Evolutionary conservation across 2,797 vertebrate species (phyloP).

Genomic region (Scolopax rusticola): DNA sequence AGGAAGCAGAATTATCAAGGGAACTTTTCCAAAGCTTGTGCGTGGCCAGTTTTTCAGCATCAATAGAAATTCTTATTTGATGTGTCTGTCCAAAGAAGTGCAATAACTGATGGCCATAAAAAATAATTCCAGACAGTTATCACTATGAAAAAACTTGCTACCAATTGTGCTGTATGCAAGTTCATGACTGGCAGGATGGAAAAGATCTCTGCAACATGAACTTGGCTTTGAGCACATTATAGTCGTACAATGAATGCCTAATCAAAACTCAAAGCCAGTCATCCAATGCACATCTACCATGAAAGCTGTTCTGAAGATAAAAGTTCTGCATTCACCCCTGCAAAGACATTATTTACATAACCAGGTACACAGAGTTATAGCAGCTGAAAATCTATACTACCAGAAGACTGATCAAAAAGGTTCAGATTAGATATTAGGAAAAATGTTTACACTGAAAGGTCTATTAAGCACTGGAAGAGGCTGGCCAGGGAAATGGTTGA

Average conservation of each 20-base stretch:
- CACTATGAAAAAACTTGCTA: not conserved
- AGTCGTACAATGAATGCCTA: not conserved
- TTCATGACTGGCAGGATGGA: not conserved
- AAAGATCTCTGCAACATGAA: not conserved
- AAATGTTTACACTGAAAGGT: no score
- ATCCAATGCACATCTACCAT: not conserved
- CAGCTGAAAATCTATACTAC: not conserved
- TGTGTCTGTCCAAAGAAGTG: not conserved
- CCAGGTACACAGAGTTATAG: rapidly evolving
- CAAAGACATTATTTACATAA: not conserved
- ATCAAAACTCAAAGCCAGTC: not conserved
- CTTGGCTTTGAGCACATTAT: not conserved
- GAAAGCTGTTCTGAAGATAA: not conserved
- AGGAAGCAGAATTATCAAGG: not conserved
- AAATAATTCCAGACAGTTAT: not conserved
- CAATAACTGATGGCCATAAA: not conserved
- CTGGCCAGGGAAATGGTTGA: no score
- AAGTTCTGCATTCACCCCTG: not conserved
- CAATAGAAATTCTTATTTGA: not conserved
- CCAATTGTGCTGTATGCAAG: not conserved
- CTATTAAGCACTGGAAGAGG: no score
- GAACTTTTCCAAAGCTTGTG: not conserved
- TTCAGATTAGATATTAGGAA: no score
- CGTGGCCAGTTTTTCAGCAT: not conserved
- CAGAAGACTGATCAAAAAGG: not conserved